Conservation (phyloP, 2,113 vertebrate genomes). For the Cebidichthys violaceus region DNA sequence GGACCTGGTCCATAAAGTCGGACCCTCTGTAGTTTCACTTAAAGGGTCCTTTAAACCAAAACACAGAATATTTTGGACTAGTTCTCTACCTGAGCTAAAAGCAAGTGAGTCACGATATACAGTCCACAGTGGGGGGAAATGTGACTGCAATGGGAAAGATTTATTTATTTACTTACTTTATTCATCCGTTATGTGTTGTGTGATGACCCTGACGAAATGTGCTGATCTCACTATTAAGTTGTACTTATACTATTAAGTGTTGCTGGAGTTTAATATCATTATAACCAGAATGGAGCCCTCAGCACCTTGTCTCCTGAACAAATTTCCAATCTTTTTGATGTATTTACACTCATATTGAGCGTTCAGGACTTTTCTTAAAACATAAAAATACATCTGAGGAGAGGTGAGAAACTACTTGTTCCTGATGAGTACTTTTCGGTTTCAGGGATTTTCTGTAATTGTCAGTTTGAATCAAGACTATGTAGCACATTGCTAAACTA, state of each 20-base stretch:
- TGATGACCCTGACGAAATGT: not conserved
- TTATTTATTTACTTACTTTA: not conserved
- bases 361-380: not conserved
- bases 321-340: too few species aligned
- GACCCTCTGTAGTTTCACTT: constrained; percentile 59
- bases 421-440: not conserved
- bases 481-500: not conserved
- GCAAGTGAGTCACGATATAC: not conserved
- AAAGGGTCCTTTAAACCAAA: constrained; percentile 66
- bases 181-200: not conserved
- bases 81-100: not conserved
- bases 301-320: not conserved
- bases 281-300: not conserved
- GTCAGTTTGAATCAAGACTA: not conserved
- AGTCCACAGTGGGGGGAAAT: not conserved
- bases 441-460: not conserved
- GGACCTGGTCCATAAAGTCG: constrained; percentile 37
- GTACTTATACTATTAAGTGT: not conserved
- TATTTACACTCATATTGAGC: not conserved
- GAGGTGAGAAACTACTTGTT: not conserved
- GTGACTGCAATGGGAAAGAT: not conserved
- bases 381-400: not conserved
- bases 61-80: constrained; percentile 2
- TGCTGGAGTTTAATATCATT: not conserved
- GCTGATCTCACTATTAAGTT: not conserved